Evolutionary conservation across 1,140 invertebrate genomes (phyloP).

Genomic region (Pollicipes pollicipes): DNA sequence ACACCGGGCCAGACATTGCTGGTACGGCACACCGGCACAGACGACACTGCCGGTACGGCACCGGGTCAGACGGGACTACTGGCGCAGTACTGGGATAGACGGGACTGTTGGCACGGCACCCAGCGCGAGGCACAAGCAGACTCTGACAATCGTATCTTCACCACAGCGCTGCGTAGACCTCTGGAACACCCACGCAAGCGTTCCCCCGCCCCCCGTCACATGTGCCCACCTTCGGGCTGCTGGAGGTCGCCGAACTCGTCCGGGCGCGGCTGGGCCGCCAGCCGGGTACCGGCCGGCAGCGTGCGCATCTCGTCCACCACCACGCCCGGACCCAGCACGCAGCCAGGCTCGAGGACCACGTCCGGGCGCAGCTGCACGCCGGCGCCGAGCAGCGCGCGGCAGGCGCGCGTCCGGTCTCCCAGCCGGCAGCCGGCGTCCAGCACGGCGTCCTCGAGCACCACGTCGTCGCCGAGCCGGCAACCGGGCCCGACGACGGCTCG

Average conservation of each 20-base stretch:
- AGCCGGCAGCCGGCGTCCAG: slow-evolving; percentile 50
- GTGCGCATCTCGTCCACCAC: not conserved
- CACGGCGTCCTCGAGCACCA: slow-evolving; percentile 43
- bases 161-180: no score
- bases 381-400: slow-evolving; percentile 41
- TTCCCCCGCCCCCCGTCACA: no score
- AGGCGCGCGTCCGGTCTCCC: slow-evolving; percentile 44
- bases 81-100: no score
- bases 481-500: slow-evolving; percentile 59
- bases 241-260: not conserved
- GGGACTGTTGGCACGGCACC: no score
- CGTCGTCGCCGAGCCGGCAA: slow-evolving; percentile 62
- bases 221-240: no score
- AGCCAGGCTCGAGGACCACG: slow-evolving; percentile 32
- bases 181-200: no score
- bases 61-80: no score
- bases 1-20: no score
- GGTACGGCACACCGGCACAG: no score
- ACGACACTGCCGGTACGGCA: no score
- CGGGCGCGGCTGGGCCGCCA: not conserved
- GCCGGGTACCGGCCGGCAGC: not conserved
- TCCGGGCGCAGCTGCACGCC: slow-evolving; percentile 25
- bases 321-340: slow-evolving; percentile 26
- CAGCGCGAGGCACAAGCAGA: no score
- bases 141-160: no score